These are phyloP conservation scores for Diaphora mendica DNA, from an alignment of 2,888 invertebrate genomes.

Conservation along the genomic window DNA sequence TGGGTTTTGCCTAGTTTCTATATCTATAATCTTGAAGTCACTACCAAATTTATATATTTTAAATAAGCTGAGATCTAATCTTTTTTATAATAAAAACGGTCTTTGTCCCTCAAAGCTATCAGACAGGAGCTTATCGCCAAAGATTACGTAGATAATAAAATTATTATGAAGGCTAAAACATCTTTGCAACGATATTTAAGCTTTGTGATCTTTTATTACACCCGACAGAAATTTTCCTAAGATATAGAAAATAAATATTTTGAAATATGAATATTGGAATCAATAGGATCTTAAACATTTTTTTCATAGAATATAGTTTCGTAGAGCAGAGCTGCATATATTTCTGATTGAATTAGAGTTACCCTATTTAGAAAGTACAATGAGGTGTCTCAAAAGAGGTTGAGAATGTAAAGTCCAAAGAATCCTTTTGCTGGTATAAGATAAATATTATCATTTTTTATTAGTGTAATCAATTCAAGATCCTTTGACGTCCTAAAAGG, in stretches of 20 bases:
- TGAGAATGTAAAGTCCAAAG: neutral
- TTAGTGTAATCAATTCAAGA: no score
- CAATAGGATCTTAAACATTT: neutral
- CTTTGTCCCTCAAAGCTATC: neutral
- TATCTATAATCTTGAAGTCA: no score
- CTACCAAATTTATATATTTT: neutral
- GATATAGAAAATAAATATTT: neutral
- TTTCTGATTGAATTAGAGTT: neutral
- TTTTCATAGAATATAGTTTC: neutral
- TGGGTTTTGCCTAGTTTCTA: no score
- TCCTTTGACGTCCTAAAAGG: no score
- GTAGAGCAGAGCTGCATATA: neutral
- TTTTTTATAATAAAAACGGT: neutral
- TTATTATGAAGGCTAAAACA: constrained; percentile 17
- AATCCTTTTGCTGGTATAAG: neutral
- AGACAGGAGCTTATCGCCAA: constrained; percentile 1
- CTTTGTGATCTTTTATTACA: constrained; percentile 13
- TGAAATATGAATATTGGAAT: neutral
- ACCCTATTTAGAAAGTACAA: neutral
- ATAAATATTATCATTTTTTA: no score
- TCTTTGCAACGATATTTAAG: constrained; percentile 12
- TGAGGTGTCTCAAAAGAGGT: neutral
- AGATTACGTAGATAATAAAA: constrained; percentile 17
- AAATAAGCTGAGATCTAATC: neutral
- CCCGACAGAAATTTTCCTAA: neutral